Evolutionary conservation across 2,888 invertebrate genomes (phyloP), one percentile per base, ranked within the genome.

Genomic region (Drosophila mimetica): DNA sequence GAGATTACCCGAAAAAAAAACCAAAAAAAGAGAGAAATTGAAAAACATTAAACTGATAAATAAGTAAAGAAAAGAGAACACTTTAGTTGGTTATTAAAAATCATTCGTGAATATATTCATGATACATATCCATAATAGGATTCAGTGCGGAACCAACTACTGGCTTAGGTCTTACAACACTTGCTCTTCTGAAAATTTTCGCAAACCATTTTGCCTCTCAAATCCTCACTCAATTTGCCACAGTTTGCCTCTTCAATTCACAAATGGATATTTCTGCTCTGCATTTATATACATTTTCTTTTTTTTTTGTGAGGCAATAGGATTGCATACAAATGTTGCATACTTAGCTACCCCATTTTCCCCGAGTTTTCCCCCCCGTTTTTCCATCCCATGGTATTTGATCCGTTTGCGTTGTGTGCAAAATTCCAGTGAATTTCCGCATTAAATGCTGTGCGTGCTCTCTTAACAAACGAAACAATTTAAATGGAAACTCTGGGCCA

Each of bases 381-480:
- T 37, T 39, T 28, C 14, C 59, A 34, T 53, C 9, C 14, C 7
- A 8, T 5, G 41, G n/a, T 30, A 34, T 59, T 48, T 28, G 48
- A 63, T 42, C 59, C 41, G 18, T 9, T 41, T 9, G 30, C 9
- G 18, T 9, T 34, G 25, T 7, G 41, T 25, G 42, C 18, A 14
- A 36, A 59, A 37, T 54, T 54, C 36, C 41, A 13, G 39, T 34
- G 25, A 18, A 63, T 47, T 48, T 41, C 48, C 59, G 9, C 32
- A 63, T 48, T 48, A 41, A 63, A 48, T 16, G 47, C 59, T 34
- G 61, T 9, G 47, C 39, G 59, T 63, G 60, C 41, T 32, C 34
- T 22, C 60, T 22, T 25, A 48, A 36, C 20, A 41, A 42, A 36
- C 54, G 32, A 34, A 54, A 54, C 32, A 42, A 59, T 55, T 55